These are phyloP conservation scores for Glyptemys insculpta DNA, from an alignment of 2,797 vertebrate species.

Conservation along the genomic window DNA sequence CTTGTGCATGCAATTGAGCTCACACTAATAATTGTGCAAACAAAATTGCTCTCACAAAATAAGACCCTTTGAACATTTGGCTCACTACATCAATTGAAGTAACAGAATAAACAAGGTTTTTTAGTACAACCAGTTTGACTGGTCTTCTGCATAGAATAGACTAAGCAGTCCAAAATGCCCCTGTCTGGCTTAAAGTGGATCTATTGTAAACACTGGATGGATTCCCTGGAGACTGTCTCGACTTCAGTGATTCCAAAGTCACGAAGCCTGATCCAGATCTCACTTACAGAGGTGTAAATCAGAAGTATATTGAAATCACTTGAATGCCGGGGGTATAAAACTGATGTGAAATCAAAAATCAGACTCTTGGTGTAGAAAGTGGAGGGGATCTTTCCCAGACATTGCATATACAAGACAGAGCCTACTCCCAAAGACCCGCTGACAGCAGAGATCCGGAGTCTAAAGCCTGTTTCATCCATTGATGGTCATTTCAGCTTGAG, in stretches of 20 bases:
- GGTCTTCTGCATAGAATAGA: not conserved
- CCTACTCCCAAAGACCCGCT: not conserved
- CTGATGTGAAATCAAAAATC: not conserved
- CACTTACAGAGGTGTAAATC: not conserved
- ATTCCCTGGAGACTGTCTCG: not conserved
- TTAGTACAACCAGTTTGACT: not conserved
- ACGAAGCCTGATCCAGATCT: not conserved
- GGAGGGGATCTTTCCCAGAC: not conserved
- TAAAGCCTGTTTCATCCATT: not conserved
- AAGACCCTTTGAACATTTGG: not conserved
- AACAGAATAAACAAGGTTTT: not conserved
- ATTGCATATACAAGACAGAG: not conserved
- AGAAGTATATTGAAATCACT: not conserved
- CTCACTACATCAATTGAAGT: not conserved
- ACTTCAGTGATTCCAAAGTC: not conserved
- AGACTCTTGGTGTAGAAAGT: not conserved
- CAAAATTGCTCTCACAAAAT: not conserved
- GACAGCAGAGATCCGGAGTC: not conserved
- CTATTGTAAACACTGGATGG: not conserved
- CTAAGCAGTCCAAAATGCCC: not conserved
- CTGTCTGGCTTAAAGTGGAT: not conserved
- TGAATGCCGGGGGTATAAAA: not conserved
- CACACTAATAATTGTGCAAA: fast-evolving
- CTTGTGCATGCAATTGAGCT: not conserved
- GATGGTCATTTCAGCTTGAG: not conserved